Base-by-base conservation (phyloP, 2,888 invertebrate species). In the Euplexia lucipara region DNA sequence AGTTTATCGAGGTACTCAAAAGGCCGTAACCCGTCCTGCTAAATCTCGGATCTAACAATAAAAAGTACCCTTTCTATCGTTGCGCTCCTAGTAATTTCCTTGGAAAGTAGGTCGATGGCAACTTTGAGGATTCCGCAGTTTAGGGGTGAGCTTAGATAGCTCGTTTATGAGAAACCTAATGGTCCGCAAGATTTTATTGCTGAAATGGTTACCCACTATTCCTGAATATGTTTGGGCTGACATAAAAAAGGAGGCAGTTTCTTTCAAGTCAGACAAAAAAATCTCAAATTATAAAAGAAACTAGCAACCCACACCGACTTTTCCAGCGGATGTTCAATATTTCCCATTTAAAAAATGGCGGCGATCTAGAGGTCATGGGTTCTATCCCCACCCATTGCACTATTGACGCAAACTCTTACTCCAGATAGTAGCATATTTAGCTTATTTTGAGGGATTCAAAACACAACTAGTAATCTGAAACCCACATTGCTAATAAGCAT, bases 1-100 rank as follows among this genome's bases (percentile, higher is more conserved):
- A 70, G 48, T 76, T 79, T 75, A 82, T 79, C 41, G 70, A 54
- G 68, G 70, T 67, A 54, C 64, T 65, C 42, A 61, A 56, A 68
- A 64, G 74, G 70, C 60, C 57, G 52, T 70, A 71, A 75, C 68
- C 73, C 67, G 59, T 14, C 66, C 73, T 44, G 68, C 75, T 68
- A 64, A 81, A 79, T 82, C 58, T 65, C 14, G 18, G 26, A 51
- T 37, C 34, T 57, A 18, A 48, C 48, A 59, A 66, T 70, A 78
- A 76, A 76, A 79, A 57, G 18, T 47, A 76, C 58, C 63, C 72
- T 53, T 74, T 57, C 47, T 41, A 48, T 68, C 53, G 51, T 44
- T 73, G 76, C 39, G 52, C 52, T 41, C 73, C 73, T 73, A 30
- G 76, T 73, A 56, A 71, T 69, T 69, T 68, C 49, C 61, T 68